These are phyloP conservation scores for Leptobrachium leishanense DNA, from an alignment of 2,113 vertebrate species.

Conservation along the genomic window DNA sequence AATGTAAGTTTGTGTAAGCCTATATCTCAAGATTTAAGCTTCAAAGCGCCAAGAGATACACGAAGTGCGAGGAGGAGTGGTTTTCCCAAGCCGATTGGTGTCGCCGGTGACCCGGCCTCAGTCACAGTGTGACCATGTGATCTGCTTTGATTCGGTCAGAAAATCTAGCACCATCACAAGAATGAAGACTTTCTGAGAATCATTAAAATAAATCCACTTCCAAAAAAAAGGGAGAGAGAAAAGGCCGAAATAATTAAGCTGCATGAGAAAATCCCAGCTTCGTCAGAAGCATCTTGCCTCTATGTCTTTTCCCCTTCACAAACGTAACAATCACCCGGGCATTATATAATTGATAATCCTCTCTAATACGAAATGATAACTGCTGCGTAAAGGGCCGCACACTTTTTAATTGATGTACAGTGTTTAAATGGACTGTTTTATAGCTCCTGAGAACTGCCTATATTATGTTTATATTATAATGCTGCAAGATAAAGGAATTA, in stretches of 20 bases:
- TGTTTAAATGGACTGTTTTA: too few species aligned
- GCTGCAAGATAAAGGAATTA: too few species aligned
- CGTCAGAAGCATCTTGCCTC: slow-evolving; percentile 51
- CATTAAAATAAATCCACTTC: slow-evolving; percentile 58
- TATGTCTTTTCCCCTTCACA: not conserved
- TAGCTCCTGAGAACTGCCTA: too few species aligned
- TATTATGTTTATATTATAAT: too few species aligned
- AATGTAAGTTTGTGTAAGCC: slow-evolving; percentile 60
- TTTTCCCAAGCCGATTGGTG: slow-evolving; percentile 64
- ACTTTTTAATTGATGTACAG: too few species aligned
- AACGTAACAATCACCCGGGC: not conserved
- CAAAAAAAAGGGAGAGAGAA: slow-evolving; percentile 25
- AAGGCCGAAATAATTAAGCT: slow-evolving; percentile 50
- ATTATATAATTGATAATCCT: too few species aligned
- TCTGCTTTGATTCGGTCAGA: slow-evolving; percentile 55
- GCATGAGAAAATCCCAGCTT: slow-evolving; percentile 58
- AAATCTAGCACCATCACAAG: slow-evolving; percentile 43
- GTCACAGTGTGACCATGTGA: slow-evolving; percentile 62
- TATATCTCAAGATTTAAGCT: slow-evolving; percentile 60
- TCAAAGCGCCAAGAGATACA: slow-evolving; percentile 49
- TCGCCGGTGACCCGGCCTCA: slow-evolving; percentile 51
- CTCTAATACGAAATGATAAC: too few species aligned
- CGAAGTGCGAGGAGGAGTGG: slow-evolving; percentile 59
- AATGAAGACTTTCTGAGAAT: slow-evolving; percentile 54
- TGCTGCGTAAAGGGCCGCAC: too few species aligned